phyloP scores from a whole-genome alignment of 1,140 invertebrate genomes.

The Drosophila yakuba region DNA sequence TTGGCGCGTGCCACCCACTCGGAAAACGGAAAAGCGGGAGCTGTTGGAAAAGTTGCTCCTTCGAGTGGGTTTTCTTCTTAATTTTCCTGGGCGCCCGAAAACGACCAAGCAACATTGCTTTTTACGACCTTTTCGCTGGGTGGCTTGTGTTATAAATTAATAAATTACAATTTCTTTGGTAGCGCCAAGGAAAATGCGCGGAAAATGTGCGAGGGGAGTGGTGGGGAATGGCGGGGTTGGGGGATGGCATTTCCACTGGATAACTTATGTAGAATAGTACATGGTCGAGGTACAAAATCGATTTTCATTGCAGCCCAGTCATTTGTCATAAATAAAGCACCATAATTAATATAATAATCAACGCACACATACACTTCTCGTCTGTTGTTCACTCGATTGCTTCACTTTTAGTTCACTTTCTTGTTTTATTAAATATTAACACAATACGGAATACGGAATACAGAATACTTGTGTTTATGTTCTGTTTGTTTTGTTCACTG shows the following conservation, averaged over 20 bases:
- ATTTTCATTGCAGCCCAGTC: slow-evolving; percentile 64
- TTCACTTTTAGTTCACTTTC: slow-evolving; percentile 11
- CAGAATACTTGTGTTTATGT: slow-evolving; percentile 11
- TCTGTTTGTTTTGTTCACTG: slow-evolving; percentile 40
- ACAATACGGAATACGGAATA: slow-evolving; percentile 8
- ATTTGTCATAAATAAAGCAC: slow-evolving; percentile 61
- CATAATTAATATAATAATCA: slow-evolving; percentile 71
- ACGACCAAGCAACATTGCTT: slow-evolving; percentile 48
- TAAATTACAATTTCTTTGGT: slow-evolving; percentile 77
- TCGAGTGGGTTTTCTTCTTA: slow-evolving; percentile 60
- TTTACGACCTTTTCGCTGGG: slow-evolving; percentile 57
- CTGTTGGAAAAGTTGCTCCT: slow-evolving; percentile 37
- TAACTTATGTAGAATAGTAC: slow-evolving; percentile 39
- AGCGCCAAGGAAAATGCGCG: slow-evolving; percentile 45
- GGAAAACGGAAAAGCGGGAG: slow-evolving; percentile 5
- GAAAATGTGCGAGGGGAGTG: slow-evolving; percentile 21
- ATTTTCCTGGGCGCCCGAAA: slow-evolving; percentile 62
- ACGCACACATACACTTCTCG: slow-evolving; percentile 34
- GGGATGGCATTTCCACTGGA: slow-evolving; percentile 23
- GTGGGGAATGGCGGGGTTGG: not conserved
- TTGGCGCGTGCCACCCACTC: slow-evolving; percentile 73
- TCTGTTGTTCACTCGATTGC: slow-evolving; percentile 18
- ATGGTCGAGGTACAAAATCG: slow-evolving; percentile 45
- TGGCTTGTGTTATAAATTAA: slow-evolving; percentile 74
- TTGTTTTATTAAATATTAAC: slow-evolving; percentile 11